phyloP scores from a whole-genome alignment of 2,888 invertebrate genomes.

The Hymenopus coronatus region DNA sequence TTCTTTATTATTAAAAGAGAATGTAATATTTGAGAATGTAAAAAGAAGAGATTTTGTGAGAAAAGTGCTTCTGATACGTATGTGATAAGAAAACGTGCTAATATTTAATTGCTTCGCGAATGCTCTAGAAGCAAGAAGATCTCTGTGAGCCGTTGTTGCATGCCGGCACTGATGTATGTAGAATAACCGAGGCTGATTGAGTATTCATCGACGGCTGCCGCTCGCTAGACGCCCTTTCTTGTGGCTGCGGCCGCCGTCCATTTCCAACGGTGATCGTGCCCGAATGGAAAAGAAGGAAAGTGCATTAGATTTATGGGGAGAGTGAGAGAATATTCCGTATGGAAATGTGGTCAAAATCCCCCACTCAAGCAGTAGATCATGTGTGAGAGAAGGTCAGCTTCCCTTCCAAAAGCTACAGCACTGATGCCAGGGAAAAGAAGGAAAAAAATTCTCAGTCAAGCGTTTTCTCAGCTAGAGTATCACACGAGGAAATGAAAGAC shows the following conservation, averaged over 20 bases:
- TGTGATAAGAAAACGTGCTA: too few species aligned
- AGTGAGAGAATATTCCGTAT: constrained; percentile 9
- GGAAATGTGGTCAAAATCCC: constrained; percentile 12
- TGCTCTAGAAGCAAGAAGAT: not conserved
- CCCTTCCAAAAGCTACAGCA: not conserved
- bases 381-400: not conserved
- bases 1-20: too few species aligned
- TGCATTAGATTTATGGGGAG: constrained; percentile 20
- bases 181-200: constrained; percentile 25
- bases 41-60: too few species aligned
- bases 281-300: constrained; percentile 13
- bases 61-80: too few species aligned
- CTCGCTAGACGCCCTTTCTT: constrained; percentile 12
- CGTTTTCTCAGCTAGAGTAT: not conserved
- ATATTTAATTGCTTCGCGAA: not conserved
- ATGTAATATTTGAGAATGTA: too few species aligned
- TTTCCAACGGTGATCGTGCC: constrained; percentile 6
- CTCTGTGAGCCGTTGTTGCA: not conserved
- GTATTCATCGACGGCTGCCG: constrained; percentile 29
- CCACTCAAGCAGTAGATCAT: constrained; percentile 11
- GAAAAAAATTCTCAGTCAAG: not conserved
- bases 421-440: not conserved
- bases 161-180: constrained; percentile 3
- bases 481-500: not conserved
- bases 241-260: constrained; percentile 9